Evolutionary conservation across 92 coral and sea anemone genomes (phyloP).

Genomic region (Blastomussa wellsi): DNA sequence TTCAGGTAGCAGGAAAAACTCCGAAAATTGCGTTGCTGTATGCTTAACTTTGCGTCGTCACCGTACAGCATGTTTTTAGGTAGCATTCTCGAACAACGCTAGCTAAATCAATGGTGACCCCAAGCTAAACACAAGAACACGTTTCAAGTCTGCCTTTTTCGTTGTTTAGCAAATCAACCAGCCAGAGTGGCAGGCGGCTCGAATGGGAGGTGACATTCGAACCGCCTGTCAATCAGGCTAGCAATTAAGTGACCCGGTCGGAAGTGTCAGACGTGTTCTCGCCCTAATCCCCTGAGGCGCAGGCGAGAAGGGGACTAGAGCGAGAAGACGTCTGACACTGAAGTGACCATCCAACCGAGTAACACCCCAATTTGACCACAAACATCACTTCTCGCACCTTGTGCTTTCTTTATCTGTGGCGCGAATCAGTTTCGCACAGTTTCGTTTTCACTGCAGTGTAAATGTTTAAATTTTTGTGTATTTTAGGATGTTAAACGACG

Average conservation of each 20-base stretch:
- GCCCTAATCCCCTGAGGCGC: too few relatives aligned
- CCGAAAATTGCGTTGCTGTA: not conserved
- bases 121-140: not conserved
- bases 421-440: not conserved
- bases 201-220: too few relatives aligned
- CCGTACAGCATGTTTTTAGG: not conserved
- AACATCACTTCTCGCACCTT: not conserved
- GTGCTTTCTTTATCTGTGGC: not conserved
- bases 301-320: too few relatives aligned
- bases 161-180: too few relatives aligned
- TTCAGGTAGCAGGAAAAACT: too few relatives aligned
- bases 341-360: not conserved
- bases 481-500: conserved; percentile 30
- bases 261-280: too few relatives aligned
- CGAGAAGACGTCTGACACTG: too few relatives aligned
- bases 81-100: not conserved
- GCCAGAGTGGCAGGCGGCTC: too few relatives aligned
- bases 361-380: not conserved
- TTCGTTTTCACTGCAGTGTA: not conserved
- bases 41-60: not conserved
- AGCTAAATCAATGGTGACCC: not conserved
- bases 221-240: too few relatives aligned
- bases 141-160: not conserved
- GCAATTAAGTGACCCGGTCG: not conserved
- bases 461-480: not conserved